Percentiles rank a stretch among this genome's conserved stretches.
These are phyloP conservation scores for Parapsyche elsis DNA, from an alignment of 1,140 invertebrate species.

Conservation along the genomic window DNA sequence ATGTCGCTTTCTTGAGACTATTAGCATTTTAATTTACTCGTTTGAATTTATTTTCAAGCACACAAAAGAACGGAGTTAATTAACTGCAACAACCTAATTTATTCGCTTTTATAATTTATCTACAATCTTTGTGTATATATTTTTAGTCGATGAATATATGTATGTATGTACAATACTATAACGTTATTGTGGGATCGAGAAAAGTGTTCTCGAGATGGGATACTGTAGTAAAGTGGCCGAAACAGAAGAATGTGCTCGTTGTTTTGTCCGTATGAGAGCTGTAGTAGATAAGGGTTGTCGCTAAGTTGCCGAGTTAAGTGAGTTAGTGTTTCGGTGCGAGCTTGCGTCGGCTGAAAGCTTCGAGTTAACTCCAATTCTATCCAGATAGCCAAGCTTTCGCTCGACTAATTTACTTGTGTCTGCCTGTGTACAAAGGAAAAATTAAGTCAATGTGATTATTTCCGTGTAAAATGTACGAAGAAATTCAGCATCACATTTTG, in stretches of 20 bases:
- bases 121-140: background rate
- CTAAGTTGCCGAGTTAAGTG: constrained; percentile 10
- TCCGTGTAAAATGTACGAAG: too few species aligned
- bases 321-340: constrained; percentile 6
- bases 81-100: background rate
- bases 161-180: too few species aligned
- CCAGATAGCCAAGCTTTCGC: background rate
- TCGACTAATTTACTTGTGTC: background rate
- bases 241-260: background rate
- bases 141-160: too few species aligned
- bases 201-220: background rate
- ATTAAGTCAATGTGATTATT: too few species aligned
- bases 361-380: constrained; percentile 1
- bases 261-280: background rate
- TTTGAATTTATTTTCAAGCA: constrained; percentile 5
- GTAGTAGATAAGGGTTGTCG: background rate
- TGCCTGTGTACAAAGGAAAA: too few species aligned
- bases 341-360: constrained; percentile 4
- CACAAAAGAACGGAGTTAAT: background rate
- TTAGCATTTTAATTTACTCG: constrained; percentile 20
- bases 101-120: background rate
- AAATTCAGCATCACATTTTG: too few species aligned
- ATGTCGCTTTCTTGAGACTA: background rate
- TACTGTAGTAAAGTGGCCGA: background rate
- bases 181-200: too few species aligned